Percentiles rank a stretch among this genome's conserved stretches.
Evolutionary conservation across 2,797 vertebrate genomes (phyloP).

Genomic region (Sebastes reedi): DNA sequence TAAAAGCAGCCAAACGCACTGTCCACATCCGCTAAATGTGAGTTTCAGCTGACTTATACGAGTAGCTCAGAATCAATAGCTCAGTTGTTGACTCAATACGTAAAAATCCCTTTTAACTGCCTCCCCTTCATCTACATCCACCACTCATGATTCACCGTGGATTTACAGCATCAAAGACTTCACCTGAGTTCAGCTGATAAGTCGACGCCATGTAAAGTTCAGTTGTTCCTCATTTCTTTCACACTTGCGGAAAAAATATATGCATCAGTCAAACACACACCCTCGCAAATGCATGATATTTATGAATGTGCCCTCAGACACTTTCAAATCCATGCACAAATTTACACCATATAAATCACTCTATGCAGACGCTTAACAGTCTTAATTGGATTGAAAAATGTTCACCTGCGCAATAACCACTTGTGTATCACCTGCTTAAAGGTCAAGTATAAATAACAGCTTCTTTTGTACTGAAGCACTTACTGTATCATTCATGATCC

Average conservation of each 20-base stretch:
- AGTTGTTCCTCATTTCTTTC: neutral
- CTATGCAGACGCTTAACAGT: neutral
- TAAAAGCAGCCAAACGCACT: neutral
- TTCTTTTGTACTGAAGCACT: conserved; percentile 12
- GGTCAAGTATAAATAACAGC: conserved; percentile 36
- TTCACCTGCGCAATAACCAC: neutral
- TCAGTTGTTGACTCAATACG: conserved; percentile 21
- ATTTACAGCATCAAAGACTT: conserved; percentile 48
- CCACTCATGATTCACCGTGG: conserved; percentile 16
- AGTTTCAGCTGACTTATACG: neutral
- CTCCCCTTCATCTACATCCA: conserved; percentile 20
- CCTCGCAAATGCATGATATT: neutral
- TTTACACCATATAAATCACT: conserved; percentile 7
- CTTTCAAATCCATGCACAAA: conserved; percentile 12
- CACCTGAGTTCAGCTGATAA: conserved; percentile 32
- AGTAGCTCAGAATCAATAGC: conserved; percentile 30
- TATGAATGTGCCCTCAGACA: neutral
- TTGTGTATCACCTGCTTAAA: conserved; percentile 38
- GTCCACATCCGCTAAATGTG: neutral
- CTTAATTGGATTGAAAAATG: conserved; percentile 5
- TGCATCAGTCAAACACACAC: neutral
- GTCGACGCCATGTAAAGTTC: neutral
- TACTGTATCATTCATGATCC: conserved; percentile 20
- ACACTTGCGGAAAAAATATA: neutral
- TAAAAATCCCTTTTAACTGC: conserved; percentile 36